Evolutionary conservation across 1,140 invertebrate genomes (phyloP).

Genomic region (Lutraria rhynchaena): DNA sequence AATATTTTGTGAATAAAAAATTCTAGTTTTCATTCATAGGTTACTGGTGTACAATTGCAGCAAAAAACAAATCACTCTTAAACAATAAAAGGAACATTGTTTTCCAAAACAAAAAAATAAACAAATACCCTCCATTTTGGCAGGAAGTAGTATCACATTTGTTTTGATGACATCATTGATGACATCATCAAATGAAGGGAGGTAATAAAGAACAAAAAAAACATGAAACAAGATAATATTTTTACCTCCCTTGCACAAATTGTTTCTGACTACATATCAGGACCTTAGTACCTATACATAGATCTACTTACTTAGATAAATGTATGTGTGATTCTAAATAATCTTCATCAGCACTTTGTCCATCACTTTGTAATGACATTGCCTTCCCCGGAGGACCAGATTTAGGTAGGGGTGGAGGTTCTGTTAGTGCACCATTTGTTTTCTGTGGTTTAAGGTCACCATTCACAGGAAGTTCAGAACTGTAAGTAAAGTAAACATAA

Average conservation of each 20-base stretch:
- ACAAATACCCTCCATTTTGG: conserved; percentile 45
- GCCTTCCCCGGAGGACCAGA: conserved; percentile 43
- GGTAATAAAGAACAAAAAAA: background rate
- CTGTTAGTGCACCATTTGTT: background rate
- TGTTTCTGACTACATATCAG: too few relatives aligned
- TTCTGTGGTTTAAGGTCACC: background rate
- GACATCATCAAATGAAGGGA: conserved; percentile 43
- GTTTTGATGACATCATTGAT: conserved; percentile 47
- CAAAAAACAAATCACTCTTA: too few relatives aligned
- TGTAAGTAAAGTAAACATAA: conserved; percentile 10
- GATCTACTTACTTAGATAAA: conserved; percentile 16
- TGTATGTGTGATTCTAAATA: conserved; percentile 29
- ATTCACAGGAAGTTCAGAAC: conserved; percentile 32
- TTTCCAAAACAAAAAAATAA: too few relatives aligned
- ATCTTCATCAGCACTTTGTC: conserved; percentile 52
- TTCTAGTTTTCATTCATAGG: too few relatives aligned
- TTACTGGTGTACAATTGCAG: too few relatives aligned
- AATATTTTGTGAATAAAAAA: too few relatives aligned
- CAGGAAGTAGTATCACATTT: conserved; percentile 36
- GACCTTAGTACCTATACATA: too few relatives aligned
- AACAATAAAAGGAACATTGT: too few relatives aligned
- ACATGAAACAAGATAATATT: too few relatives aligned
- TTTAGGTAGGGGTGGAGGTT: conserved; percentile 31
- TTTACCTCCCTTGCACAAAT: too few relatives aligned
- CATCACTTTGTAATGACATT: conserved; percentile 54